phyloP scores from a whole-genome alignment of 1,140 invertebrate species.

The Belonocnema kinseyi region DNA sequence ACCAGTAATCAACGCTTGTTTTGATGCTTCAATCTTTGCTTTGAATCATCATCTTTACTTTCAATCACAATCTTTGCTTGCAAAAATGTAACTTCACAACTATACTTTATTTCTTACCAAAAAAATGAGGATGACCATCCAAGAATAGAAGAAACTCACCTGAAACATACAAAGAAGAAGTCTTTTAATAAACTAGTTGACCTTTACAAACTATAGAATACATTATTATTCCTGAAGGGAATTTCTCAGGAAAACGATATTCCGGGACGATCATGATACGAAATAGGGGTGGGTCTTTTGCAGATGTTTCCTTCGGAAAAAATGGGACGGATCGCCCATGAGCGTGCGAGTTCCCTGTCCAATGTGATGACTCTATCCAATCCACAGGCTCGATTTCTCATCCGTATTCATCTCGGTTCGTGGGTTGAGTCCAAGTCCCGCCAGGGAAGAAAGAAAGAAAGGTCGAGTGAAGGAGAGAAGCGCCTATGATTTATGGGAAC shows the following conservation, averaged over 20 bases:
- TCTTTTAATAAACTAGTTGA: constrained; percentile 3
- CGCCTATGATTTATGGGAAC: constrained; percentile 75
- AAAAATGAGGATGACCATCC: not conserved
- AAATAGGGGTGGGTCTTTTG: not conserved
- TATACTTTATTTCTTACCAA: not conserved
- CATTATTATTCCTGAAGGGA: not conserved
- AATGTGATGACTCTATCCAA: constrained; percentile 75
- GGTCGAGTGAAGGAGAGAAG: constrained; percentile 66
- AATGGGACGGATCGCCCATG: constrained; percentile 4
- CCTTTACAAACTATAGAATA: constrained; percentile 38
- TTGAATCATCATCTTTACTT: too few relatives aligned
- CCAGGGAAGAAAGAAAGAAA: constrained; percentile 58
- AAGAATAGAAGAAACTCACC: constrained; percentile 7
- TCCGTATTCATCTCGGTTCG: constrained; percentile 67
- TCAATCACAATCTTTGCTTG: too few relatives aligned
- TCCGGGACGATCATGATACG: too few relatives aligned
- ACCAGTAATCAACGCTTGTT: too few relatives aligned
- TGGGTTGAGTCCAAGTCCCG: constrained; percentile 64
- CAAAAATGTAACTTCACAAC: too few relatives aligned
- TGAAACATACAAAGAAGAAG: constrained; percentile 40
- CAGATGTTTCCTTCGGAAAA: constrained; percentile 31
- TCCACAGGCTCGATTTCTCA: constrained; percentile 71
- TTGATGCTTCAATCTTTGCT: too few relatives aligned
- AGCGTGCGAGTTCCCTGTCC: constrained; percentile 47
- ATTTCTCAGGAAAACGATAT: too few relatives aligned